These are phyloP conservation scores for Drosophila kanekoi DNA, from an alignment of 2,888 invertebrate genomes.

Conservation along the genomic window DNA sequence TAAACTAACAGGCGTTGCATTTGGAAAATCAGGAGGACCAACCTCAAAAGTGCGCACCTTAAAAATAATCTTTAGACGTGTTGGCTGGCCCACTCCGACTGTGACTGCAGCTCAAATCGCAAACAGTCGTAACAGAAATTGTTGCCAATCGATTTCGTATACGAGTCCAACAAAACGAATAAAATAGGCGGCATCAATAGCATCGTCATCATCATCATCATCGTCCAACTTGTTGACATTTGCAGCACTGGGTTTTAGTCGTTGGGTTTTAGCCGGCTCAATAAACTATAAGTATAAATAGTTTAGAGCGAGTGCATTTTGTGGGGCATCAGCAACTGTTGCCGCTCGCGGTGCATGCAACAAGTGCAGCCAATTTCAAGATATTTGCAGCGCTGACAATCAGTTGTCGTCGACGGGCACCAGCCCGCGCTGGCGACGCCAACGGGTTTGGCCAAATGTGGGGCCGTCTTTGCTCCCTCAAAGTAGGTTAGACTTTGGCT, in stretches of 20 bases:
- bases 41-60: slow-evolving; percentile 81
- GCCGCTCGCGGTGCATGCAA: slow-evolving; percentile 55
- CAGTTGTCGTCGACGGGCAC: slow-evolving; percentile 51
- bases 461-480: slow-evolving; percentile 47
- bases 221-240: slow-evolving; percentile 75
- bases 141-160: slow-evolving; percentile 76
- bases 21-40: slow-evolving; percentile 81
- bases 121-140: slow-evolving; percentile 65
- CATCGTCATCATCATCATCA: slow-evolving; percentile 56
- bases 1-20: slow-evolving; percentile 81
- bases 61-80: slow-evolving; percentile 79
- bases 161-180: slow-evolving; percentile 48
- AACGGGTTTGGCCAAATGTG: slow-evolving; percentile 55
- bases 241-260: slow-evolving; percentile 60
- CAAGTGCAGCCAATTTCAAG: slow-evolving; percentile 66
- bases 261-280: slow-evolving; percentile 45
- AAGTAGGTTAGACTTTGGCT: slow-evolving; percentile 60
- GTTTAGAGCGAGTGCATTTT: slow-evolving; percentile 65
- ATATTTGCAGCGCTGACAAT: slow-evolving; percentile 58
- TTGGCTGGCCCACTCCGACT: slow-evolving; percentile 68
- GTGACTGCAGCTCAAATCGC: slow-evolving; percentile 56
- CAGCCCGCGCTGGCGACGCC: slow-evolving; percentile 11
- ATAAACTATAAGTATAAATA: slow-evolving; percentile 78
- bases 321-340: slow-evolving; percentile 60
- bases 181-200: slow-evolving; percentile 70